phyloP scores from a whole-genome alignment of 2,113 vertebrate genomes.

The Anser cygnoides region DNA sequence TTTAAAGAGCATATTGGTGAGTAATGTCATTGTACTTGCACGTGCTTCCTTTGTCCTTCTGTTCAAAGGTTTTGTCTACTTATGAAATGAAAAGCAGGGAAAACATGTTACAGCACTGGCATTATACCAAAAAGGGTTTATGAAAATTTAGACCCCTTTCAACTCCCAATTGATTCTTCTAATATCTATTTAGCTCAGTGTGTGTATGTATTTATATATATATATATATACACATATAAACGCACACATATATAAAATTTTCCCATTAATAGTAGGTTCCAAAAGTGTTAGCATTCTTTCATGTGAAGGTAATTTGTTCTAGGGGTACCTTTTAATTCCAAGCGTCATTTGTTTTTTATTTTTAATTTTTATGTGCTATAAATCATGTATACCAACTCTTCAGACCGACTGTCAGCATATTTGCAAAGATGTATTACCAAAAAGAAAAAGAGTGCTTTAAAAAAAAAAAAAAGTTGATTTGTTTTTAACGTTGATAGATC shows the following conservation, averaged over 20 bases:
- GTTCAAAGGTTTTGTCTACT: constrained; percentile 11
- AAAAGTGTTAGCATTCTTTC: neutral
- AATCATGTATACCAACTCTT: neutral
- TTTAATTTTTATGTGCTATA: neutral
- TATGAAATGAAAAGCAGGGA: neutral
- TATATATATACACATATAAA: accelerated
- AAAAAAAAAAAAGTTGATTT: neutral
- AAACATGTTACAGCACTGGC: neutral
- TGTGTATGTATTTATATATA: neutral
- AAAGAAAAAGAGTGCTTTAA: neutral
- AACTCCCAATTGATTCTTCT: neutral
- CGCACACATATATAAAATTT: accelerated
- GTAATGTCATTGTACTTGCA: neutral
- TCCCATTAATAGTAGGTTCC: neutral
- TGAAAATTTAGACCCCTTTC: neutral
- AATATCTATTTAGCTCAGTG: neutral
- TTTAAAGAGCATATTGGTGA: neutral
- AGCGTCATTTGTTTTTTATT: neutral
- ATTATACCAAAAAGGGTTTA: neutral
- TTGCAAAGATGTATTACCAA: neutral
- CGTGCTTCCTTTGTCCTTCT: constrained; percentile 34
- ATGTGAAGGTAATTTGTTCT: neutral
- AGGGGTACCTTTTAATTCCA: neutral
- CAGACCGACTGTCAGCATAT: neutral
- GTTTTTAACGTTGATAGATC: neutral